These are phyloP conservation scores for Clamator glandarius DNA, from an alignment of 2,797 vertebrate species.

Conservation along the genomic window DNA sequence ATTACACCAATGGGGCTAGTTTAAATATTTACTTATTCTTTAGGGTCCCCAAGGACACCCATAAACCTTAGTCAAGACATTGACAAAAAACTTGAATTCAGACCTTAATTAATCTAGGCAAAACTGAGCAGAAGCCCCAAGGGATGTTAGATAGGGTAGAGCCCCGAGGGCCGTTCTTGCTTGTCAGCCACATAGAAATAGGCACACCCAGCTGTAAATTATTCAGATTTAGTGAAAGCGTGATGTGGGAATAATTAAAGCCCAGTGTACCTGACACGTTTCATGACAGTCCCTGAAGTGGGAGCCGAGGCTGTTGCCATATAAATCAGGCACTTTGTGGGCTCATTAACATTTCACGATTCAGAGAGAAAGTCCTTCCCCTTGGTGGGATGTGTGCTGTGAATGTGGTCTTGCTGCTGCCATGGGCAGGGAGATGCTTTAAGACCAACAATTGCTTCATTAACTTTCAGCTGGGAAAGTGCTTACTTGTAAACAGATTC, in stretches of 20 bases:
- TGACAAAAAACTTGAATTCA: conserved; percentile 20
- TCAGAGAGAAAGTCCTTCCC: not conserved
- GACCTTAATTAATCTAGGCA: conserved; percentile 18
- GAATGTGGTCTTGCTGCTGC: not conserved
- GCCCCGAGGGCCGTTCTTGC: not conserved
- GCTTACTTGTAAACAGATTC: not conserved
- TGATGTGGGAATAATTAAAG: not conserved
- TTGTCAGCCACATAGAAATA: not conserved
- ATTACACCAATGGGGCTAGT: conserved; percentile 21
- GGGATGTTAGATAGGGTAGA: not conserved
- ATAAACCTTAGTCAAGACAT: conserved; percentile 8
- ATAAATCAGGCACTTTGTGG: not conserved
- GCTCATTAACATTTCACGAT: not conserved
- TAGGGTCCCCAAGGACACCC: conserved; percentile 24
- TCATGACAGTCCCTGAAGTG: not conserved
- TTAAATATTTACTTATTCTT: conserved; percentile 63
- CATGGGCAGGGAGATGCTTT: not conserved
- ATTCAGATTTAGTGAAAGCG: not conserved
- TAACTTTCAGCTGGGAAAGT: not conserved
- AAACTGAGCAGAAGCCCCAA: not conserved
- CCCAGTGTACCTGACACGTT: not conserved
- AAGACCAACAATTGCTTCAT: not conserved
- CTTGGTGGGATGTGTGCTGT: not conserved
- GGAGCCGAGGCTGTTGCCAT: not conserved
- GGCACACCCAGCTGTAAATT: not conserved